Base-by-base conservation (phyloP, 1,140 invertebrate genomes). In the Macrostomum lignano region DNA sequence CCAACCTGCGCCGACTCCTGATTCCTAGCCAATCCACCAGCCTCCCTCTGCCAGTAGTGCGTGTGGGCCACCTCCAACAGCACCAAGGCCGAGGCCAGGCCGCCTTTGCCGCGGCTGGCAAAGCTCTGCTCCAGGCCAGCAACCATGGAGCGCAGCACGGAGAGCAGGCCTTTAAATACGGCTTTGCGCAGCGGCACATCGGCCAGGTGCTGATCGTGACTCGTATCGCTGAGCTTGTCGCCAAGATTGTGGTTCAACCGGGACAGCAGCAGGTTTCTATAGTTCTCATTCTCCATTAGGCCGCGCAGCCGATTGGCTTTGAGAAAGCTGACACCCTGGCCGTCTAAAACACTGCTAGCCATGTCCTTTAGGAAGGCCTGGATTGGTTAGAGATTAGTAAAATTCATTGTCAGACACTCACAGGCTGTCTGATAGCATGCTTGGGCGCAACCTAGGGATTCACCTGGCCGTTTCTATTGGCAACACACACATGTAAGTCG, bases 201-300 rank as follows among this genome's bases (percentile, higher is more conserved):
- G 28, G 71, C 68, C 1, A 91, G 58, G 49, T 74, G 79, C 76
- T 84, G 44, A 36, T 52, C 39, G n/a, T 11, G 28, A 17, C n/a
- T n/a, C 9, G n/a, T 28, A 28, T 5, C 3, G 26, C 4, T 28
- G 26, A 15, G 19, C 3, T 15, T 9, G 14, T 5, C 19, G 19
- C 26, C 57, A 93, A 77, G 65, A 96, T 86, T 49, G 91, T 82
- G 30, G 96, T 23, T n/a, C 6, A 98, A 61, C 48, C 88, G 81
- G 31, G 74, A 78, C 2, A 94, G 68, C 7, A 93, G 74, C 52
- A 96, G 72, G 49, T 84, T 88, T 20, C 91, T 65, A 61, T 94
- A 88, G 34, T 75, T 91, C 60, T 98, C 91, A 57, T 96, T 86
- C 56, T 96, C 88, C 78, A 98, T 86, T 3, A 98, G 57, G 49